Evolutionary conservation across 1,140 invertebrate species (phyloP).

Genomic region (Sycophaga agraensis): DNA sequence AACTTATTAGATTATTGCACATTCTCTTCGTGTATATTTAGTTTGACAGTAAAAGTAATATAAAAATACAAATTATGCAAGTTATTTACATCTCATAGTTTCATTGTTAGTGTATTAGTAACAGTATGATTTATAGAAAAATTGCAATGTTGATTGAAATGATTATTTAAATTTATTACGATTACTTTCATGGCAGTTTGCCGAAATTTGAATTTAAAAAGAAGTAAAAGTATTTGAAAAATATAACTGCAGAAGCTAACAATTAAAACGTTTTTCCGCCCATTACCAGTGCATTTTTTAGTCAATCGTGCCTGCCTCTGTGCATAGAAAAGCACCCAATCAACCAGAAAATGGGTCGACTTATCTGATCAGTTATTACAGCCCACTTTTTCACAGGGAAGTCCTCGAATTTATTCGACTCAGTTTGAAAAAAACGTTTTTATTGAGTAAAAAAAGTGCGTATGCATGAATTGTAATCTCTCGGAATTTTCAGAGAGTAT

Average conservation of each 20-base stretch:
- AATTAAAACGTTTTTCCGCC: constrained; percentile 4
- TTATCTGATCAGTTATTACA: constrained; percentile 8
- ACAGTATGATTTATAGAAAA: no score
- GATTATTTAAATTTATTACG: no score
- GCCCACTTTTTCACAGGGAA: constrained; percentile 5
- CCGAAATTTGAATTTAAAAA: no score
- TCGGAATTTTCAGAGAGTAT: no score
- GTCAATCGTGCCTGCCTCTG: constrained; percentile 10
- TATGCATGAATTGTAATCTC: neutral
- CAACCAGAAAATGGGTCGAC: constrained; percentile 13
- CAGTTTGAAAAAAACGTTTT: neutral
- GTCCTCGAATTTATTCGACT: constrained; percentile 12
- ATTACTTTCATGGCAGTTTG: no score
- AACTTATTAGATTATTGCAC: no score
- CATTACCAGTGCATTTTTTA: constrained; percentile 24
- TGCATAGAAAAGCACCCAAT: constrained; percentile 10
- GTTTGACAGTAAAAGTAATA: no score
- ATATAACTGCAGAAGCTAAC: constrained; percentile 3
- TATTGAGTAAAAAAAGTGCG: neutral
- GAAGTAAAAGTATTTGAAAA: neutral
- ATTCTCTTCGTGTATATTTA: no score
- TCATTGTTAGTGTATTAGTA: no score
- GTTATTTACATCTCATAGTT: no score
- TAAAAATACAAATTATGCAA: no score
- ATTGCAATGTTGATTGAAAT: no score